Percentiles rank a stretch among this genome's conserved stretches.
These are phyloP conservation scores for Phymorhynchus buccinoides DNA, from an alignment of 1,140 invertebrate species.

Conservation along the genomic window DNA sequence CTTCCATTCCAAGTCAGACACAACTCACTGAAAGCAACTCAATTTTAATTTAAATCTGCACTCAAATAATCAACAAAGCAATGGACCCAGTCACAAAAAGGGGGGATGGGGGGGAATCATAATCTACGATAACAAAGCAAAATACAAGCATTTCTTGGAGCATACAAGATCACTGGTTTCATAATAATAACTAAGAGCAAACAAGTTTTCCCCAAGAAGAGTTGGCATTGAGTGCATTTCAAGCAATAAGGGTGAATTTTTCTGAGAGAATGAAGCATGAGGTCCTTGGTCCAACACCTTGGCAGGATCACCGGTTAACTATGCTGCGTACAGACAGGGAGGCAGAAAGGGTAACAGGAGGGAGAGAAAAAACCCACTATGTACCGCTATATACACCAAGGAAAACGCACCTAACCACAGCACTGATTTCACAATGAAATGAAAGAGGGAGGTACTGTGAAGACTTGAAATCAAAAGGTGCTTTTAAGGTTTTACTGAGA, in stretches of 20 bases:
- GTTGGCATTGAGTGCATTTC: not conserved
- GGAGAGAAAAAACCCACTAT: not conserved
- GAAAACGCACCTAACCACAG: too few species aligned
- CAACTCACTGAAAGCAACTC: not conserved
- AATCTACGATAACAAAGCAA: not conserved
- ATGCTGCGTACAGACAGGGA: not conserved
- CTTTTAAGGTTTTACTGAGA: not conserved
- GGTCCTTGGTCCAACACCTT: not conserved
- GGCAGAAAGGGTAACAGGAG: not conserved
- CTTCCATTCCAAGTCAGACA: not conserved
- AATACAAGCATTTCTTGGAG: not conserved
- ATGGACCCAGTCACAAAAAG: constrained; percentile 5
- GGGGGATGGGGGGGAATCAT: not conserved
- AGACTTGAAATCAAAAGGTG: not conserved
- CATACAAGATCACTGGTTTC: constrained; percentile 6
- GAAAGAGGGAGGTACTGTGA: not conserved
- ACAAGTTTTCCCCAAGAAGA: not conserved
- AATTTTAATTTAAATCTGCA: not conserved
- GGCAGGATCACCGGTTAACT: not conserved
- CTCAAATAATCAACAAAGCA: not conserved
- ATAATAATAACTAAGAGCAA: not conserved
- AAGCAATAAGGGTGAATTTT: too few species aligned
- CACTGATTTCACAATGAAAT: too few species aligned
- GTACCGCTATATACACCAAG: too few species aligned
- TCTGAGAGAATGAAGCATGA: too few species aligned